phyloP scores from a whole-genome alignment of 1,140 invertebrate species.

The Plectrocnemia conspersa region DNA sequence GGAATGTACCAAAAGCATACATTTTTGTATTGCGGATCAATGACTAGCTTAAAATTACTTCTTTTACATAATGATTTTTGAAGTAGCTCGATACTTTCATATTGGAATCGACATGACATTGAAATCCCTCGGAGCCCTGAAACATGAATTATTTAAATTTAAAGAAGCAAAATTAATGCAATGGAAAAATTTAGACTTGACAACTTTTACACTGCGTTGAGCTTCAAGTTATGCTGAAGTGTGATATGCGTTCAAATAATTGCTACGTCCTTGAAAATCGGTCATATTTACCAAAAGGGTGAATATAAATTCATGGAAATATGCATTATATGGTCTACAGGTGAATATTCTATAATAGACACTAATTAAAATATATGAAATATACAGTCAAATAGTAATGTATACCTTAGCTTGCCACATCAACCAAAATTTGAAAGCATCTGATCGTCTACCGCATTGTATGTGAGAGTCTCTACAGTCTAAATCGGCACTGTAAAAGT shows the following conservation, averaged over 20 bases:
- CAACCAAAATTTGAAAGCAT: conserved; percentile 94
- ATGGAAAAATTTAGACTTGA: conserved; percentile 5
- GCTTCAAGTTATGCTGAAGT: conserved; percentile 1
- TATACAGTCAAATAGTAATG: neutral
- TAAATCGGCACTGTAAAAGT: conserved; percentile 87
- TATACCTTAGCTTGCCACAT: conserved; percentile 91
- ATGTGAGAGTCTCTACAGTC: conserved; percentile 94
- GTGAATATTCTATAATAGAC: neutral
- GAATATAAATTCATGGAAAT: conserved; percentile 45
- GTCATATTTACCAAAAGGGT: conserved; percentile 33
- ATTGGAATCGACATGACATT: conserved; percentile 54
- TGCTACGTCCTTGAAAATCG: neutral
- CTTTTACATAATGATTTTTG: conserved; percentile 43
- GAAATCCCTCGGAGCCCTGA: conserved; percentile 50
- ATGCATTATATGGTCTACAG: neutral
- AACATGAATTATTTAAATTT: conserved; percentile 28
- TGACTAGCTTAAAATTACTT: conserved; percentile 48
- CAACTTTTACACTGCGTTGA: conserved; percentile 10
- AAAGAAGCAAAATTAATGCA: neutral
- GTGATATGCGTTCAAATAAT: neutral
- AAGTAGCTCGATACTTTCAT: conserved; percentile 48
- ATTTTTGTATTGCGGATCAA: conserved; percentile 60
- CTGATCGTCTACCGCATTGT: conserved; percentile 83
- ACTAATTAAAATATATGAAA: neutral
- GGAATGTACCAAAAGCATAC: conserved; percentile 73